phyloP scores from a whole-genome alignment of 1,140 invertebrate species.

The Drosophila dunni region DNA sequence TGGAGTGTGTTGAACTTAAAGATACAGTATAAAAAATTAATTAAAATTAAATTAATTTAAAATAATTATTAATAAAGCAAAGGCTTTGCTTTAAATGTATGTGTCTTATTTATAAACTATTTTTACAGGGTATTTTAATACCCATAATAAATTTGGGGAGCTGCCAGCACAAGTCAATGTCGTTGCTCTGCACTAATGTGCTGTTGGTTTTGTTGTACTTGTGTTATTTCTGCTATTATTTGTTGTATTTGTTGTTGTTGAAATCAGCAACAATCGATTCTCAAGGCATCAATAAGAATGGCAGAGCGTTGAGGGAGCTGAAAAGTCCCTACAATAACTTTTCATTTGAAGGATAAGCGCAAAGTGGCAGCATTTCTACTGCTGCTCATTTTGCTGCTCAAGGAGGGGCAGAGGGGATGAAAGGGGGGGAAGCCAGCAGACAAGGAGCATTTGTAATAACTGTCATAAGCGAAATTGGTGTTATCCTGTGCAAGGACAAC shows the following conservation, averaged over 20 bases:
- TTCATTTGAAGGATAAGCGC: conserved; percentile 69
- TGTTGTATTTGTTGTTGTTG: conserved; percentile 12
- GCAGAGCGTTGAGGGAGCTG: conserved; percentile 28
- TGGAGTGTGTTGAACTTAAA: neutral
- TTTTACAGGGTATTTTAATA: conserved; percentile 25
- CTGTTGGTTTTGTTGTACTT: conserved; percentile 34
- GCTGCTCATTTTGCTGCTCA: conserved; percentile 55
- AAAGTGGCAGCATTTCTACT: conserved; percentile 58
- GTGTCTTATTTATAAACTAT: too few species aligned
- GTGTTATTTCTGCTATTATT: conserved; percentile 2
- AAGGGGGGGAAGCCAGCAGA: conserved; percentile 15
- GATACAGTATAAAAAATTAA: neutral
- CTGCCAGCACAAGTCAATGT: conserved; percentile 47
- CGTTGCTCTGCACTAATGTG: conserved; percentile 55
- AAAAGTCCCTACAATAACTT: conserved; percentile 67
- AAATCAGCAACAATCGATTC: conserved; percentile 51
- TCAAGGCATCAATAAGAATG: conserved; percentile 47
- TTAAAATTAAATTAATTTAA: neutral
- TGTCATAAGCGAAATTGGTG: conserved; percentile 79
- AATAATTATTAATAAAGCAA: neutral
- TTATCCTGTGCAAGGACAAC: conserved; percentile 66
- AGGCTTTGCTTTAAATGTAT: too few species aligned
- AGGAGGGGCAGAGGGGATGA: neutral
- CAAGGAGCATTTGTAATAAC: conserved; percentile 78
- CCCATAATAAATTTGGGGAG: conserved; percentile 12